phyloP scores from a whole-genome alignment of 2,113 vertebrate species.

The Synchiropus splendidus region DNA sequence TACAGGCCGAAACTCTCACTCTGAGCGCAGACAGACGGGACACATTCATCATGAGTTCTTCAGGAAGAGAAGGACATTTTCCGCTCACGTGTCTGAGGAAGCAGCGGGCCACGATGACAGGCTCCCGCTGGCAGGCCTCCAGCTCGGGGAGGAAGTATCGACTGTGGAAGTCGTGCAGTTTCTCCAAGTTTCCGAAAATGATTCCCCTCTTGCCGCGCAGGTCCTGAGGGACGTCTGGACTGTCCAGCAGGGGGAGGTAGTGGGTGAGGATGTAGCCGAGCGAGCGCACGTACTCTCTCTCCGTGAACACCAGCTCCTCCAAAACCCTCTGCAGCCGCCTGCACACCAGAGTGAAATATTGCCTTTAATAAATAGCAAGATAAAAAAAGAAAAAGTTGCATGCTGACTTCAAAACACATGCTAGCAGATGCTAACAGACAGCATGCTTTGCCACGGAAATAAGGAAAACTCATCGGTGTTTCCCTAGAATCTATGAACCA shows the following conservation, averaged over 20 bases:
- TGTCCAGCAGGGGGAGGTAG: constrained; percentile 69
- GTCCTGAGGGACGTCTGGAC: constrained; percentile 66
- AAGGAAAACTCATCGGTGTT: no score
- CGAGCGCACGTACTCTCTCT: constrained; percentile 65
- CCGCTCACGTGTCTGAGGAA: constrained; percentile 69
- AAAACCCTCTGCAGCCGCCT: constrained; percentile 68
- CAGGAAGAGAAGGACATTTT: not conserved
- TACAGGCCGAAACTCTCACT: constrained; percentile 68
- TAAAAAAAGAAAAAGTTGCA: no score
- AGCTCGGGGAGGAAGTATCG: constrained; percentile 68
- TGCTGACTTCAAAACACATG: no score
- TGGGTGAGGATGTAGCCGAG: constrained; percentile 65
- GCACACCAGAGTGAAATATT: constrained; percentile 6
- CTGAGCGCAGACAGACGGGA: constrained; percentile 30
- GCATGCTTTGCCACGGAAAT: no score
- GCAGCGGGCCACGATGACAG: constrained; percentile 62
- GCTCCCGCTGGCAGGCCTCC: constrained; percentile 60
- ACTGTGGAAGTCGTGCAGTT: constrained; percentile 68
- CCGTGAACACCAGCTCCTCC: constrained; percentile 71
- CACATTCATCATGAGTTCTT: not conserved
- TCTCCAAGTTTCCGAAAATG: constrained; percentile 73
- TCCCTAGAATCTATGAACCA: no score
- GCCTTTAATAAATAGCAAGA: no score
- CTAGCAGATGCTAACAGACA: no score
- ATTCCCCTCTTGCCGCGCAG: constrained; percentile 64